These are phyloP conservation scores for Epizoanthus rinbou DNA, from an alignment of 92 coral and sea anemone genomes.

Conservation along the genomic window DNA sequence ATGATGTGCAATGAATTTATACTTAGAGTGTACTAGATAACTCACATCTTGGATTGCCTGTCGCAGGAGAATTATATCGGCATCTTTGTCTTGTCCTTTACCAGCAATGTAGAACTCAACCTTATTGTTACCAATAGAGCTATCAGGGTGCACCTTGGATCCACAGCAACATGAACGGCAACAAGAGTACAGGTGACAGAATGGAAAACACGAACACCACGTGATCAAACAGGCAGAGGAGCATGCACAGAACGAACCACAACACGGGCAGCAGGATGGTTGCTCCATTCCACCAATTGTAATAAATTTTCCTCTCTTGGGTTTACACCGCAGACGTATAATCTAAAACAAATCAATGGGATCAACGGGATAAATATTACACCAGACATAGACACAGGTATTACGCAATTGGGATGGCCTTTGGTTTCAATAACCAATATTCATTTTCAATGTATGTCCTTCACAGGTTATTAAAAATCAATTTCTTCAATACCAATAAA, in stretches of 20 bases:
- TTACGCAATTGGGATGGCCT: not conserved
- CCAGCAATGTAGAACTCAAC: slow-evolving; percentile 81
- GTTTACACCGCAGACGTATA: slow-evolving; percentile 57
- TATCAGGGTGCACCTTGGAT: slow-evolving; percentile 59
- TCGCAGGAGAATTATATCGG: slow-evolving; percentile 63
- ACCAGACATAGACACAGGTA: not conserved
- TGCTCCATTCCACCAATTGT: not conserved
- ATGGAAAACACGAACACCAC: slow-evolving; percentile 73
- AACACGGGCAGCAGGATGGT: slow-evolving; percentile 17
- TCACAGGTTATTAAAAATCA: no score
- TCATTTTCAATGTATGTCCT: no score
- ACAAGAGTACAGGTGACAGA: slow-evolving; percentile 61
- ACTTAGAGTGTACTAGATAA: not conserved
- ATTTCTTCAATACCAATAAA: no score
- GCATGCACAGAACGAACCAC: slow-evolving; percentile 54
- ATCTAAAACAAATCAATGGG: slow-evolving; percentile 37
- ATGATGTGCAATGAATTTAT: not conserved
- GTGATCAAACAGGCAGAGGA: slow-evolving; percentile 69
- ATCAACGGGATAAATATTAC: no score
- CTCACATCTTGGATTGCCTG: slow-evolving; percentile 64
- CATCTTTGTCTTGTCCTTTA: slow-evolving; percentile 71
- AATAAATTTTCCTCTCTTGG: slow-evolving; percentile 21
- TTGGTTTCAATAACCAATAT: no score
- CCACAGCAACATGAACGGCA: slow-evolving; percentile 69
- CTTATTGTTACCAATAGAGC: slow-evolving; percentile 40